Evolutionary conservation across 2,888 invertebrate species (phyloP).

Genomic region (Teleiodes luculella): DNA sequence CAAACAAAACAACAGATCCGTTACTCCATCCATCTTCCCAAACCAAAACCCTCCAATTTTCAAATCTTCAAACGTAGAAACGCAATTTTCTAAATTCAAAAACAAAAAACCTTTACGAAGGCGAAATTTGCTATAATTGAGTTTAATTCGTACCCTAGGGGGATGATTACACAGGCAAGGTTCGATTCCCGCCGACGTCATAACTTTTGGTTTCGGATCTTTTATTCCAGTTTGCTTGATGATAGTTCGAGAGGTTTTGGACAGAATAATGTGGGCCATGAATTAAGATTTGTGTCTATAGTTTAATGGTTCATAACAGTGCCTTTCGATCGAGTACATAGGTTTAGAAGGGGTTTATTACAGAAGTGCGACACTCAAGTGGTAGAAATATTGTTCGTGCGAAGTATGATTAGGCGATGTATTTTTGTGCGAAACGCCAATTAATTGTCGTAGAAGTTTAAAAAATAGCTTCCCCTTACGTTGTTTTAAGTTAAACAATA

Average conservation of each 20-base stretch:
- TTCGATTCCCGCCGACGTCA: constrained; percentile 1
- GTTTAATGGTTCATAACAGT: too few relatives aligned
- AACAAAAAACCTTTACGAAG: constrained; percentile 4
- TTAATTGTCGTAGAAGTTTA: too few relatives aligned
- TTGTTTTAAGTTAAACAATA: too few relatives aligned
- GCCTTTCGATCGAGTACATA: too few relatives aligned
- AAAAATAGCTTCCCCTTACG: too few relatives aligned
- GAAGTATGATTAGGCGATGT: too few relatives aligned
- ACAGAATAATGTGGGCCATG: not conserved
- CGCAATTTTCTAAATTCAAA: constrained; percentile 10
- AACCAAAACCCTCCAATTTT: constrained; percentile 8
- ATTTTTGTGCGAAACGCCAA: too few relatives aligned
- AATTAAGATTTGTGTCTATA: not conserved
- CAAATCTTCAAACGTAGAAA: constrained; percentile 8
- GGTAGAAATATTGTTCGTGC: too few relatives aligned
- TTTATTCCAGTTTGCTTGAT: constrained; percentile 2
- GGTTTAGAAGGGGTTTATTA: too few relatives aligned
- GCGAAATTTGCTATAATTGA: constrained; percentile 21
- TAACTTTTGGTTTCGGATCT: constrained; percentile 4
- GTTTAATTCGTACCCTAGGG: constrained; percentile 19
- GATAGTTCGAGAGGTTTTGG: not conserved
- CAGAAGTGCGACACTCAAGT: too few relatives aligned
- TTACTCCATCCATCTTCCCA: not conserved
- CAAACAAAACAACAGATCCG: too few relatives aligned
- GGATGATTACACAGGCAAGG: constrained; percentile 23